Evolutionary conservation across 2,888 invertebrate genomes (phyloP), one percentile per base, ranked within the genome.

Genomic region (Apotomis turbidana): DNA sequence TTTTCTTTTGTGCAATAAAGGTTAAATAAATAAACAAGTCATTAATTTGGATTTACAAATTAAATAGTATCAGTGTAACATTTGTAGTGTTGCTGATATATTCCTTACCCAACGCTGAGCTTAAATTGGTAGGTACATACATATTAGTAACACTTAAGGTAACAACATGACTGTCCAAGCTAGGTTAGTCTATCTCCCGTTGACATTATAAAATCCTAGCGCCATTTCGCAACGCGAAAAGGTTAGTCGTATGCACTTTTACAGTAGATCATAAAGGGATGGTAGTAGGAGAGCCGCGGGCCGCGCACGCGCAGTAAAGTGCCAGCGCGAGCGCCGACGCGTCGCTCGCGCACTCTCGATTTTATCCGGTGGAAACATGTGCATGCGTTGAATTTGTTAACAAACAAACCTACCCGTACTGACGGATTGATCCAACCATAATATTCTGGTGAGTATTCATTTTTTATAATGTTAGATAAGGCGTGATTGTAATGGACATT

Each of bases 301-400:
- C 59, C 6, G 75, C 77, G 80, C 78, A 41, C 52, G 80, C 85
- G 83, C 90, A 90, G 90, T 89, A 84, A 76, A 76, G 75, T 76
- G 77, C 77, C 76, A 80, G 80, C 86, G 85, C 83, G 83, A 85
- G 87, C 85, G 86, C 79, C 78, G 82, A 74, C 79, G 78, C 85
- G 83, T 78, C 79, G 80, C 81, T 49, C 76, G 79, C 79, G 74
- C 78, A 83, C 84, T 85, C 81, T 85, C 85, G 79, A 71, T 80
- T 82, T 81, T 79, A 74, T 74, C 74, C 75, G 75, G 81, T 81
- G 82, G 81, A 82, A 81, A 75, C 76, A 74, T 59, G 72, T 72
- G 72, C 62, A 67, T 68, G 62, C 38, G 67, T 68, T 59, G 12
- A 38, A 63, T 63, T 66, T 62, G 62, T 70, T 70, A 52, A 60